Base-by-base conservation (phyloP, 2,113 vertebrate species). In the Spheniscus mendiculus region DNA sequence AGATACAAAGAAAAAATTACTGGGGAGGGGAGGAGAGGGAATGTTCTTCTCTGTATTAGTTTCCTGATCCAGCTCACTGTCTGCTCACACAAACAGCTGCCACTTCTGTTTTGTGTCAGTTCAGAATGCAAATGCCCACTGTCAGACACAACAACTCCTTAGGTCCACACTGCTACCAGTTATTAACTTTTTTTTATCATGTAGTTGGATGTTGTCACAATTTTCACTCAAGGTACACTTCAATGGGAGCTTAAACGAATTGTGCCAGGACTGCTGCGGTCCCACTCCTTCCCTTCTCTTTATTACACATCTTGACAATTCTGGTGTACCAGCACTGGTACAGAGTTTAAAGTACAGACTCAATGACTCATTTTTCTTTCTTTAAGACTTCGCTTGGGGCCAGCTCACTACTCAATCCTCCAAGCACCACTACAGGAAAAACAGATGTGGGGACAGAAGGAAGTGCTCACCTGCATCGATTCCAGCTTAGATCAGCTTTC, bases 231-330 rank as follows among this genome's bases (percentile, higher is more conserved):
- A 59, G 9, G 30, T 66, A 69, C 21, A 34, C 34, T 69, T 88
- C 52, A 63, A 1, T 4, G 8, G 42, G n/a, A 89, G 27, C 73
- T 69, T 56, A 73, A 77, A 49, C 1, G 0, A 74, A 67, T 19
- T 34, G 34, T 2, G 4, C 2, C 47, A 67, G 52, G 42, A 67
- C 34, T 76, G 56, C 56, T 44, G 52, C 47, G 3, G 0, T 27
- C 38, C 40, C 23, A 15, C 38, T 87, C 36, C 47, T 65, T 89
- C 52, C 36, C 47, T 59, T 83, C 44, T 50, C 45, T 44, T 65
- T 44, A 67, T 56, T 59, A 63, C 34, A 5, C 0, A n/a, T 16
- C 44, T 70, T 3, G 1, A 11, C 9, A 26, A 67, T n/a, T 55
- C 29, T 79, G 34, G 20, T 59, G 66, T 29, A 85, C 36, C 73